Base-by-base conservation (phyloP, 2,113 vertebrate species). In the Ageneiosus marmoratus region DNA sequence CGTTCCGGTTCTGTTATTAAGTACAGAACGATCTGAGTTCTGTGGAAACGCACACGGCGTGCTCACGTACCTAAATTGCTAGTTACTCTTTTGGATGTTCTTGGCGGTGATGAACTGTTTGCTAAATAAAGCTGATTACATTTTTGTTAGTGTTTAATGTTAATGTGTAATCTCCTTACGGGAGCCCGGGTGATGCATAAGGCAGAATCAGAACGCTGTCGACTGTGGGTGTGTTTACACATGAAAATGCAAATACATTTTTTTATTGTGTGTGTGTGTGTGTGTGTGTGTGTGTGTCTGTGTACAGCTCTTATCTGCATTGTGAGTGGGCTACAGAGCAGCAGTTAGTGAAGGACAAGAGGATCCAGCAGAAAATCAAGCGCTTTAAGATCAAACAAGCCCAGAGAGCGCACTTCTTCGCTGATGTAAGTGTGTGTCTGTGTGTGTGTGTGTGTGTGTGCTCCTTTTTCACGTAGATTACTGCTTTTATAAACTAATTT, bases 321-420 rank as follows among this genome's bases (percentile, higher is more conserved):
- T 99, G 97, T 91, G 98, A 99, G 92, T 99, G 98, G 98, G 97
- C 98, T 89, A 97, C 96, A 73, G 97, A 99, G 90, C 95, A 97
- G 87, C 96, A 99, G 62, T 95, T 99, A 92, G 94, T 93, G 92
- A 99, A 98, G 91, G 98, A 99, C 95, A 99, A 99, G 95, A 96
- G 98, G 93, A 99, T 99, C 91, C 98, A 98, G 90, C 98, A 97
- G 95, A 99, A 99, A 96, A 98, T 99, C 91, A 99, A 99, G 91
- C 96, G 98, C 84, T 99, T 99, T 92, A 99, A 98, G 94, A 91
- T 97, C 86, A 97, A 98, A 93, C 97, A 99, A 92, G 97, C 98
- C 85, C 98, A 99, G 91, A 96, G 96, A 93, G 97, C 97, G 73
- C 97, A 98, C 92, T 97, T 99, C 94, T 99, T 99, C 89, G 97